Base-by-base conservation (phyloP, 2,888 invertebrate genomes). In the Sinelater perroti region DNA sequence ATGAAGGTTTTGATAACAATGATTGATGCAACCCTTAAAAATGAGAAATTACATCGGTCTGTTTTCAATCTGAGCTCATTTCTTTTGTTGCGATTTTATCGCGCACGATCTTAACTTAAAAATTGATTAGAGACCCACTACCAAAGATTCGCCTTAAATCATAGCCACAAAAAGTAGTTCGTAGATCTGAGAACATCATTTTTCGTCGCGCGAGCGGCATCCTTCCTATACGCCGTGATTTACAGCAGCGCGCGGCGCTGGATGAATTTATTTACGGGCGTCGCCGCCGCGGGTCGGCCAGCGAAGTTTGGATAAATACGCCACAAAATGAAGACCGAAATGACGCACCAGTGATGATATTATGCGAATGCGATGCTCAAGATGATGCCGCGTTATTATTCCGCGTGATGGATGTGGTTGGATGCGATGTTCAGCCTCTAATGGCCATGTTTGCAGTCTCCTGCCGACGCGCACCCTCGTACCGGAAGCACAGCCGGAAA, bases 401-500 rank as follows among this genome's bases (percentile, higher is more conserved):
- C 52, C 21, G 36, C 33, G 49, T 61, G 58, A 63, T 56, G 46
- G 56, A 59, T 60, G 61, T 44, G 46, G 54, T 57, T 53, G 50
- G 21, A 45, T 40, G 52, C 55, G 50, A 44, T 38, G 52, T 50
- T 57, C 56, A 53, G 38, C 51, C 28, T 44, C 57, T 66, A 66
- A 65, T 66, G 62, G 63, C 60, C 50, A 60, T 65, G 65, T 66
- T 66, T 66, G 60, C 61, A 50, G 45, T 46, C 52, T 50, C 56
- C 56, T 56, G 45, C 51, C 51, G 49, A 56, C 40, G 56, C 51
- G 46, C 59, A 52, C 60, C 56, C 56, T 49, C 54, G 55, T 64
- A 63, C 58, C 63, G 66, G 67, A 67, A 66, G 62, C 62, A 50
- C 62, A 50, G 53, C 62, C 66, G 68, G 67, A 68, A 67, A 40